Evolutionary conservation across 2,113 vertebrate species (phyloP), one percentile per base, ranked within the genome.

Genomic region (Sigmodon hispidus): DNA sequence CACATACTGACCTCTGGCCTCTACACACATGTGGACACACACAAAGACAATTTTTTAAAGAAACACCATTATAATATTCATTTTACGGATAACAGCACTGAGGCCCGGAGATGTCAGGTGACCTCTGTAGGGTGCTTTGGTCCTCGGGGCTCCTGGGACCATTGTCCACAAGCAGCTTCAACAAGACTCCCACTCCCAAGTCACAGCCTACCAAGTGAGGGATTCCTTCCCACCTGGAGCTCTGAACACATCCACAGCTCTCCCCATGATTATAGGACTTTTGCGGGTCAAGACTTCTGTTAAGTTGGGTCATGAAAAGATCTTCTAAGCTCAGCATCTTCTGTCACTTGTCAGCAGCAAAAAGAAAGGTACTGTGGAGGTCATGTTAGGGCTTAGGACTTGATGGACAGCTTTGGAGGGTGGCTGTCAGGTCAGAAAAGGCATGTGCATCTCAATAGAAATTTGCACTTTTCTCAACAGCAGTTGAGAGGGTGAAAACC

Each of bases 401-500:
- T 31, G 36, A 92, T 65, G 96, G 97, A 93, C 96, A 96, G 59
- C 59, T 48, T 55, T 70, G 88, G 92, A 90, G 90, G 94, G 96
- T 94, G 92, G 85, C 90, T 95, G 97, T 96, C 93, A 96, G 29
- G 92, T 95, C 84, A 93, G 93, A 89, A 63, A 85, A 79, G 57
- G 57, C 75, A 63, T 87, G 63, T 63, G 24, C 40, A 59, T 55
- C 91, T 81, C 90, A 87, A 69, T 11, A 87, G 75, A 91, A 89
- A 93, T 50, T 40, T 95, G 52, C 70, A 87, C 73, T 57, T 43
- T 81, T 90, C 81, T 96, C 65, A 90, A 12, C n/a, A n/a, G 83
- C 40, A 45, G 26, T 48, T 92, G 36, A n/a, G 36, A n/a, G 79
- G 65, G 34, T 63, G 26, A 95, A n/a, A 80, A 77, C 22, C 22